These are phyloP conservation scores for Chaitophorus viminalis DNA, from an alignment of 2,888 invertebrate genomes.

Conservation along the genomic window DNA sequence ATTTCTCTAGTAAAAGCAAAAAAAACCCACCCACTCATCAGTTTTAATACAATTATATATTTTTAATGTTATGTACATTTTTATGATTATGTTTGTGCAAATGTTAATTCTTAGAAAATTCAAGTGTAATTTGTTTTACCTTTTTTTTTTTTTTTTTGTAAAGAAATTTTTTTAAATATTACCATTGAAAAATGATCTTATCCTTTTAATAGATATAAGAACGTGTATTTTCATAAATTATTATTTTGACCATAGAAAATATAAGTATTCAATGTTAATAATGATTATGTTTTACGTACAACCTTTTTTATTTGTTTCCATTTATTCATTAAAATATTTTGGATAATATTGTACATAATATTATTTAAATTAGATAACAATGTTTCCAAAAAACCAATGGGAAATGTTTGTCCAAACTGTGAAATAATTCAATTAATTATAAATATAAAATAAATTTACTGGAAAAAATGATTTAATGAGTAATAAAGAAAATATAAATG, in stretches of 20 bases:
- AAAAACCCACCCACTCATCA: conserved; percentile 49
- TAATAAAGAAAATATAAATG: not conserved
- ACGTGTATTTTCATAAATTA: conserved; percentile 47
- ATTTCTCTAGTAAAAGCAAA: conserved; percentile 28
- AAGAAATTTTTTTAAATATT: conserved; percentile 31
- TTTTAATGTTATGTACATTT: conserved; percentile 58
- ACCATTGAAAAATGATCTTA: conserved; percentile 61
- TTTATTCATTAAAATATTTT: conserved; percentile 24
- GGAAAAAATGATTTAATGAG: no score
- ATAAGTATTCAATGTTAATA: conserved; percentile 58
- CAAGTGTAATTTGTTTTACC: conserved; percentile 46
- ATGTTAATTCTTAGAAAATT: conserved; percentile 58
- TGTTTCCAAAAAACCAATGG: not conserved
- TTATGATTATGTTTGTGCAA: conserved; percentile 57
- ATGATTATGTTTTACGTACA: conserved; percentile 14
- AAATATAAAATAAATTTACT: not conserved
- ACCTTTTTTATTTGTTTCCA: conserved; percentile 3
- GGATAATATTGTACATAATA: conserved; percentile 3
- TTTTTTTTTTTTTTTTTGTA: conserved; percentile 48
- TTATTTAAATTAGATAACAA: not conserved
- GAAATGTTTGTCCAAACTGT: not conserved
- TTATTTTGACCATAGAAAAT: conserved; percentile 56
- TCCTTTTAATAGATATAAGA: conserved; percentile 58
- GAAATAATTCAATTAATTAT: not conserved
- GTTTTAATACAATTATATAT: conserved; percentile 58